phyloP scores from a whole-genome alignment of 2,888 invertebrate species.

The Aphidius colemani region DNA sequence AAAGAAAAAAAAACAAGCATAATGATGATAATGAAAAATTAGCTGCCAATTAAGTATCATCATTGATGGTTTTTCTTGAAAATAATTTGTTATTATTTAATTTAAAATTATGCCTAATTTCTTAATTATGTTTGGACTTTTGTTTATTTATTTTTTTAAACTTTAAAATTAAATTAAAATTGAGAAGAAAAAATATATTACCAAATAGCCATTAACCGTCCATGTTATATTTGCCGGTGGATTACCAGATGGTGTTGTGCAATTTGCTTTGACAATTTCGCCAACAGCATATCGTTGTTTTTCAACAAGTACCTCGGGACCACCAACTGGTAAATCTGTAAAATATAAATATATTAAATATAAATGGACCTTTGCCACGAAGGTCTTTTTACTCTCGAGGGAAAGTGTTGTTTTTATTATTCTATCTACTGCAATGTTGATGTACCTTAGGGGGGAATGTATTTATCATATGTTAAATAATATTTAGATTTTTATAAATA shows the following conservation, averaged over 20 bases:
- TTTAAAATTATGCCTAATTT: no score
- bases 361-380: background rate
- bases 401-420: no score
- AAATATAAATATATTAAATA: slow-evolving; percentile 39
- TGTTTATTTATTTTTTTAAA: no score
- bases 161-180: background rate
- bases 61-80: no score
- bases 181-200: slow-evolving; percentile 31
- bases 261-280: slow-evolving; percentile 71
- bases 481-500: no score
- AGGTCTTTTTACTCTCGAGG: slow-evolving; percentile 2
- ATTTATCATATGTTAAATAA: background rate
- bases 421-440: background rate
- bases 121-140: no score
- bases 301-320: slow-evolving; percentile 70
- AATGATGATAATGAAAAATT: no score
- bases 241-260: slow-evolving; percentile 70
- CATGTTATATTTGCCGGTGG: slow-evolving; percentile 75
- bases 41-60: no score
- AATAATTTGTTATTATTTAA: no score
- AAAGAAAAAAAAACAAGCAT: no score
- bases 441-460: background rate
- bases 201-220: slow-evolving; percentile 67
- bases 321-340: slow-evolving; percentile 72
- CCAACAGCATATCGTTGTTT: slow-evolving; percentile 73